Base-by-base conservation (phyloP, 2,888 invertebrate genomes). In the Spodoptera littoralis region DNA sequence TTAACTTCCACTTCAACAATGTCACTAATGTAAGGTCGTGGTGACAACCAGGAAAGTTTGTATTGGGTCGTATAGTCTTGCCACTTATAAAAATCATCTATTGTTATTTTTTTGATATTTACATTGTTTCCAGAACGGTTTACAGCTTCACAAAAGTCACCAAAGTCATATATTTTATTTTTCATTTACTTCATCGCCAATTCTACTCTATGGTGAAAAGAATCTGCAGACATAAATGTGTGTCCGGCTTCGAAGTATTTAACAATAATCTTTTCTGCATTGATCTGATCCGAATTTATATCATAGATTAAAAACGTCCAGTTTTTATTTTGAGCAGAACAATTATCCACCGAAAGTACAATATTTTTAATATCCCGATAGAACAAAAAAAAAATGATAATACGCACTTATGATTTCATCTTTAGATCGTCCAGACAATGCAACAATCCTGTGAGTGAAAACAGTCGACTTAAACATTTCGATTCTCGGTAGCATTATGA, bases 121-220 rank as follows among this genome's bases (percentile, higher is more conserved):
- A 24, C 24, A 13, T 6, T 41, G 12, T 41, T 50, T 18, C 18
- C 50, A 50, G 50, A 13, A 41, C 41, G 13, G 18, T 11, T 47
- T 47, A 47, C 47, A 47, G 47, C 47, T 47, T 47, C 47, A 5
- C n/a, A 22, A n/a, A 13, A 12, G 11, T 27, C 30, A 30, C n/a
- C 18, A 43, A 60, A 57, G 11, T 13, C 4, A 8, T 0, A 9
- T 43, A 36, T 41, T 18, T 55, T 41, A 3, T 44, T 45, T 13
- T 36, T 24, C 1, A 13, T 50, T 54, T 9, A 42, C 51, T 51
- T 42, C 42, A 51, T 51, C 12, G 42, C 42, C n/a, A 51, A 51
- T 42, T 51, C 51, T 49, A 49, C 30, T 49, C 50, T 50, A 41
- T 50, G 50, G 41, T 50, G 50, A 52, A 52, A 52, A 43, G 41